Conservation (phyloP, 2,113 vertebrate species). For the Aphelocoma coerulescens region DNA sequence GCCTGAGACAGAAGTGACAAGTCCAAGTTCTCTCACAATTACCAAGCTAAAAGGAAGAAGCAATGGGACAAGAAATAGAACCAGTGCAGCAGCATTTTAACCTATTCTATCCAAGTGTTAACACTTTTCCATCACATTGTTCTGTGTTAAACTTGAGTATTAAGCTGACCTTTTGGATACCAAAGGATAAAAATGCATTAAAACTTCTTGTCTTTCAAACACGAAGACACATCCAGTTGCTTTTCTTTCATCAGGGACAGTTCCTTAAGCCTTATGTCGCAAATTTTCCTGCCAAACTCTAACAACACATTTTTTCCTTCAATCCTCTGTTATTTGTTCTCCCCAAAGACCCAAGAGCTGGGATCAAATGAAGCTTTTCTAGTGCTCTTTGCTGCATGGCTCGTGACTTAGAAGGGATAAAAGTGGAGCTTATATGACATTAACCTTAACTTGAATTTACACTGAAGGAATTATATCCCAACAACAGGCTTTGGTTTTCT, state of each 20-base stretch:
- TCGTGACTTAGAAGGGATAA: conserved; percentile 15
- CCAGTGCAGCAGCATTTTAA: not conserved
- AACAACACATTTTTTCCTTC: not conserved
- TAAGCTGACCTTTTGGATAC: not conserved
- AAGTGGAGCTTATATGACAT: conserved; percentile 21
- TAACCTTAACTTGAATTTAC: conserved; percentile 31
- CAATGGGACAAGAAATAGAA: not conserved
- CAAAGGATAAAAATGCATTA: not conserved
- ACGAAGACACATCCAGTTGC: not conserved
- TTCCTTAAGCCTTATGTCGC: conserved; percentile 9
- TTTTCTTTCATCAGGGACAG: not conserved
- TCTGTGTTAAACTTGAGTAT: not conserved
- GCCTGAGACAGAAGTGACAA: not conserved
- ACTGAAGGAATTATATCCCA: conserved; percentile 6
- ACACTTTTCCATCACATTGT: not conserved
- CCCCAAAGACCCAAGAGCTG: not conserved
- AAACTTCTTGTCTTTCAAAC: not conserved
- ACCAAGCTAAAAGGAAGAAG: not conserved
- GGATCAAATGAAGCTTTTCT: conserved; percentile 40
- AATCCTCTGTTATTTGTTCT: conserved; percentile 45
- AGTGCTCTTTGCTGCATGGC: not conserved
- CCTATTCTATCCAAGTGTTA: not conserved
- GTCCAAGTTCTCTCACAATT: not conserved
- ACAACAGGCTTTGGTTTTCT: not conserved
- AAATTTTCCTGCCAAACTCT: conserved; percentile 6